phyloP scores from a whole-genome alignment of 2,888 invertebrate genomes.

The Agrilus mali region DNA sequence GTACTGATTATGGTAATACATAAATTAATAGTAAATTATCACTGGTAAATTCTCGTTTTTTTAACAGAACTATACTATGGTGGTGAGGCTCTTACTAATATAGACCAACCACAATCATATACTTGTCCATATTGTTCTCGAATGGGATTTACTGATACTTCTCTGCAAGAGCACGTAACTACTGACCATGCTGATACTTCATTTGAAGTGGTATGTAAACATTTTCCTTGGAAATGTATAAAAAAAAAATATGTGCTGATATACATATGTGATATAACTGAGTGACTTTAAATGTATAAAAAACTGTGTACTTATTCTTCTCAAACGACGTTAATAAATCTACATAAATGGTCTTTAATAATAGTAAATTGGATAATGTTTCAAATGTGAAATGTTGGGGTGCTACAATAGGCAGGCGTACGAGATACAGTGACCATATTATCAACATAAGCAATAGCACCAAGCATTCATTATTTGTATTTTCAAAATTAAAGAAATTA shows the following conservation, averaged over 20 bases:
- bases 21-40: not conserved
- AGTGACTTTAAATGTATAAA: too few relatives aligned
- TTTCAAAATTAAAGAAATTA: too few relatives aligned
- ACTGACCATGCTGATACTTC: conserved; percentile 86
- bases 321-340: too few relatives aligned
- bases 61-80: conserved; percentile 84
- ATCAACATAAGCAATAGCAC: too few relatives aligned
- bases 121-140: conserved; percentile 96
- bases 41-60: not conserved
- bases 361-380: too few relatives aligned
- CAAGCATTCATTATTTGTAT: too few relatives aligned
- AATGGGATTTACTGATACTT: conserved; percentile 90
- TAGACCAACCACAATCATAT: conserved; percentile 90
- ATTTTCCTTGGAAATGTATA: not conserved
- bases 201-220: conserved; percentile 64
- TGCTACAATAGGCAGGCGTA: too few relatives aligned
- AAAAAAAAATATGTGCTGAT: conserved; percentile 1
- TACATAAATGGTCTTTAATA: too few relatives aligned
- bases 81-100: conserved; percentile 77
- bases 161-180: conserved; percentile 82
- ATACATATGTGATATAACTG: too few relatives aligned
- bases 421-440: too few relatives aligned
- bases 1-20: conserved; percentile 80
- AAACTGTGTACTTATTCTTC: too few relatives aligned
- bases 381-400: too few relatives aligned